phyloP scores from a whole-genome alignment of 2,797 vertebrate species.

The Rhinoraja longicauda region DNA sequence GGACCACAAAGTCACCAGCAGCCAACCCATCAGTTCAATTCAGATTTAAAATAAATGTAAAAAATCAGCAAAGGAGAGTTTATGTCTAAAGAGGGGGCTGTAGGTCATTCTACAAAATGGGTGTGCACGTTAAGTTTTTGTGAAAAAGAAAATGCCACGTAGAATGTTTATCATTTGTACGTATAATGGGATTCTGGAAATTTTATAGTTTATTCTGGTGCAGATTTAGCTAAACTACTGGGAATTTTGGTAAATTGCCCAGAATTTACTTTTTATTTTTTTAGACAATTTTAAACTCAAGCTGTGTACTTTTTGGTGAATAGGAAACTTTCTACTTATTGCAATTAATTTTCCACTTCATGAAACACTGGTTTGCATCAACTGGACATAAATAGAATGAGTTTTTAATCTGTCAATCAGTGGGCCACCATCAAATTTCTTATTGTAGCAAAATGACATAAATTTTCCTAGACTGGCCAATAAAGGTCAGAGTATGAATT shows the following conservation, averaged over 20 bases:
- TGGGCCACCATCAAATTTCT: background rate
- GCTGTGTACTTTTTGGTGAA: background rate
- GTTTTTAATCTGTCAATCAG: background rate
- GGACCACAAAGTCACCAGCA: background rate
- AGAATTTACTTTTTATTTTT: background rate
- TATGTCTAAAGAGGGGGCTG: conserved; percentile 9
- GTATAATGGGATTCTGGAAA: background rate
- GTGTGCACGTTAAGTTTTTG: background rate
- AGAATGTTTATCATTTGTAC: background rate
- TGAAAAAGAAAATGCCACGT: conserved; percentile 19
- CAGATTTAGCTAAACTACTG: background rate
- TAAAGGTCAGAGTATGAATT: background rate
- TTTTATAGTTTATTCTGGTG: conserved; percentile 21
- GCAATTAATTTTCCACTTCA: too few relatives aligned
- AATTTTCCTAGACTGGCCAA: background rate
- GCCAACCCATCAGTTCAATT: background rate
- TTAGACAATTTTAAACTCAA: background rate
- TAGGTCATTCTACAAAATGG: background rate
- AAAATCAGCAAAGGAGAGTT: background rate
- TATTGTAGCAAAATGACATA: background rate
- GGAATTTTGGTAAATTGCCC: conserved; percentile 4
- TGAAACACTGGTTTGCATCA: background rate
- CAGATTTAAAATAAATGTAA: background rate
- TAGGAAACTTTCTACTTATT: background rate
- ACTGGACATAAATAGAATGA: background rate